Evolutionary conservation across 2,888 invertebrate genomes (phyloP).

Genomic region (Cephus spinipes): DNA sequence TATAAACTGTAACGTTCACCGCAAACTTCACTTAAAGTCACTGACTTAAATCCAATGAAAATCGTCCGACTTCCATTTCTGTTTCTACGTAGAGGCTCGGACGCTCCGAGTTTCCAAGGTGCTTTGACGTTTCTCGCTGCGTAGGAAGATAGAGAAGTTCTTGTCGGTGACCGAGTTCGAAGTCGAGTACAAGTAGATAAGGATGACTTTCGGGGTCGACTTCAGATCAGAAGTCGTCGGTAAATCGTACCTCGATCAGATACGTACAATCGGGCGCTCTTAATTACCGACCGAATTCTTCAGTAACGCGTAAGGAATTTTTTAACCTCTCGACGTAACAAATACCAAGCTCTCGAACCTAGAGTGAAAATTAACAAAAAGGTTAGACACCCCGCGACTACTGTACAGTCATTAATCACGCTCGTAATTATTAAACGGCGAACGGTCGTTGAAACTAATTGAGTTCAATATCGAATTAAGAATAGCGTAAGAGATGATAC

Average conservation of each 20-base stretch:
- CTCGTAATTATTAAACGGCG: neutral
- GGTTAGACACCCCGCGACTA: neutral
- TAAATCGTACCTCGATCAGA: neutral
- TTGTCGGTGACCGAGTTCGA: neutral
- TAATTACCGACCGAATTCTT: neutral
- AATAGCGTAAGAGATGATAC: neutral
- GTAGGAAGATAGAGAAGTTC: neutral
- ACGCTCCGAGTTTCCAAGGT: neutral
- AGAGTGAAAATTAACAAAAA: neutral
- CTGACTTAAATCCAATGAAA: neutral
- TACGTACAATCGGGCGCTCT: neutral
- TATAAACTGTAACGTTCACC: slow-evolving; percentile 3
- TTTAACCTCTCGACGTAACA: neutral
- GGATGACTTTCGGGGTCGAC: neutral
- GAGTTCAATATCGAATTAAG: slow-evolving; percentile 6
- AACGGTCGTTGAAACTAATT: neutral
- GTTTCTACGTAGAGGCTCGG: neutral
- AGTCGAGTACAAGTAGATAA: neutral
- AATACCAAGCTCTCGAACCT: neutral
- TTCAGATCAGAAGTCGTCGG: neutral
- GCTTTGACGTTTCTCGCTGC: neutral
- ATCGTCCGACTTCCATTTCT: neutral
- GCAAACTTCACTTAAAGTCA: neutral
- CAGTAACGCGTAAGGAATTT: neutral
- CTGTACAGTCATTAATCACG: neutral